Conservation (phyloP, 2,797 vertebrate genomes). For the Siniperca obscura region DNA sequence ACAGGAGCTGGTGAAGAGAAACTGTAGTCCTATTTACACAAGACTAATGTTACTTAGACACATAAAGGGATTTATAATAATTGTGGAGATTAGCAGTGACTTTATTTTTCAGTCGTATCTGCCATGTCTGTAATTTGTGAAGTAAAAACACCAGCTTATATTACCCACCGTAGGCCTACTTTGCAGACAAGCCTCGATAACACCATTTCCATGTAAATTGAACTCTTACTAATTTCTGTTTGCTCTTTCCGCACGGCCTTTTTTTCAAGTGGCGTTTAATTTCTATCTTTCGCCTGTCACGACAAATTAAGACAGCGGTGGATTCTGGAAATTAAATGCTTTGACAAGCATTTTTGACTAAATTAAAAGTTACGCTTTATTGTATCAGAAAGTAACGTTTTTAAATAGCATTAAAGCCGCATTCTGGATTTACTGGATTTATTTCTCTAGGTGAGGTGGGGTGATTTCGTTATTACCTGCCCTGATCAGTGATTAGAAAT, state of each 20-base stretch:
- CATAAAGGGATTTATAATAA: conserved; percentile 13
- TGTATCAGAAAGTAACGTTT: background rate
- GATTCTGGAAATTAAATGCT: background rate
- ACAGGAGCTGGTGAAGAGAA: conserved; percentile 8
- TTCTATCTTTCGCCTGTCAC: background rate
- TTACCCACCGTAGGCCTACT: background rate
- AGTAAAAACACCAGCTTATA: background rate
- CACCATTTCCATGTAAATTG: conserved; percentile 8
- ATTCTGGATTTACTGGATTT: background rate
- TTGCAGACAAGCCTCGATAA: background rate
- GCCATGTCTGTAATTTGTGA: conserved; percentile 12
- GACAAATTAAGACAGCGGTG: background rate
- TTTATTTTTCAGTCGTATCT: conserved; percentile 3
- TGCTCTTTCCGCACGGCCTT: background rate
- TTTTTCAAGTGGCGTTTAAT: background rate
- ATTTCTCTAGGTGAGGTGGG: background rate
- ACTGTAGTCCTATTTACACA: conserved; percentile 20
- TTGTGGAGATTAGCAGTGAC: conserved; percentile 8
- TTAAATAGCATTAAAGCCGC: background rate
- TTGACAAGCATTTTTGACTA: background rate
- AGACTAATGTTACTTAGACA: conserved; percentile 8
- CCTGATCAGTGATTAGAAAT: background rate
- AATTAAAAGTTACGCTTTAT: background rate
- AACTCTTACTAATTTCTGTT: conserved; percentile 7
- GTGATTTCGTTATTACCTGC: background rate